Percentiles rank a stretch among this genome's conserved stretches.
These are phyloP conservation scores for Acromyrmex charruanus DNA, from an alignment of 1,140 invertebrate genomes.

Conservation along the genomic window DNA sequence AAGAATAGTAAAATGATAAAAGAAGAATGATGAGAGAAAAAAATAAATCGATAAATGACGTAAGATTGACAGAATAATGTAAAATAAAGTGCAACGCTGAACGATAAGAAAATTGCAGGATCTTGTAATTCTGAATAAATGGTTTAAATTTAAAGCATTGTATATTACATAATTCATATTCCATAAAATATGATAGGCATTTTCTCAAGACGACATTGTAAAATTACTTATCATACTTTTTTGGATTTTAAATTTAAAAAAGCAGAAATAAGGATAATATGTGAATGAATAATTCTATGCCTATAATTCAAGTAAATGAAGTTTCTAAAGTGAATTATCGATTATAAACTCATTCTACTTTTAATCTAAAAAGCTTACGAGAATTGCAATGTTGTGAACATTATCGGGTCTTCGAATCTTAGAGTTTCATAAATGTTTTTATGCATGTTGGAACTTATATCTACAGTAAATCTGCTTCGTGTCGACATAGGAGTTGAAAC, in stretches of 20 bases:
- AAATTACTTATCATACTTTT: no score
- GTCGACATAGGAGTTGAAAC: slow-evolving; percentile 2
- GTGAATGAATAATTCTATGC: background rate
- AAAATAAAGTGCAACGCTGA: background rate
- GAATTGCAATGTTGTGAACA: background rate
- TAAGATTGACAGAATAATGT: slow-evolving; percentile 4
- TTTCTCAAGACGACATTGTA: slow-evolving; percentile 10
- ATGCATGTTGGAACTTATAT: background rate
- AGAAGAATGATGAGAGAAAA: background rate
- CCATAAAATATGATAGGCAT: slow-evolving; percentile 13
- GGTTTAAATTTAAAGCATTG: background rate
- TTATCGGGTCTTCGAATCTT: slow-evolving; percentile 5
- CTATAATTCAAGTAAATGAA: background rate
- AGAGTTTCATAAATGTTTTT: background rate
- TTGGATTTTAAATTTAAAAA: background rate
- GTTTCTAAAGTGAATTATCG: slow-evolving; percentile 3
- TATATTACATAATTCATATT: background rate
- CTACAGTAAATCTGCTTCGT: background rate
- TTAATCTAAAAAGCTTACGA: slow-evolving; percentile 1
- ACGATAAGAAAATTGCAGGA: background rate
- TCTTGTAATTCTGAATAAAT: slow-evolving; percentile 45
- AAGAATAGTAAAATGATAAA: background rate
- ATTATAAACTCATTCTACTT: background rate
- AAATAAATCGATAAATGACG: slow-evolving; percentile 56
- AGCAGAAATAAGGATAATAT: background rate